Evolutionary conservation across 2,797 vertebrate genomes (phyloP), one percentile per base, ranked within the genome.

Genomic region (Peromyscus eremicus): DNA sequence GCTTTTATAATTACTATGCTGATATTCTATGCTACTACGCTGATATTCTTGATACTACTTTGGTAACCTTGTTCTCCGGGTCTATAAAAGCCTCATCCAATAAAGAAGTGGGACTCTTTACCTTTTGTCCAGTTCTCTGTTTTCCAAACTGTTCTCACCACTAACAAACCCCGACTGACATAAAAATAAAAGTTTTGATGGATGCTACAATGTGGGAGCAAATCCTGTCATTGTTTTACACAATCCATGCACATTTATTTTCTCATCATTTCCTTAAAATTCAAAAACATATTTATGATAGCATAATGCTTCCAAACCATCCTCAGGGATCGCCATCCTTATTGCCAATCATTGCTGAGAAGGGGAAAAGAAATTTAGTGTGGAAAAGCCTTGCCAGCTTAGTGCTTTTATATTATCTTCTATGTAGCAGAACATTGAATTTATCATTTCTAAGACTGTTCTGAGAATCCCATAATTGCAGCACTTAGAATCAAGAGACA

Each of bases 221-320:
- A 95, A 84, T 1, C 70, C 9, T 98, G 85, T 94, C 40, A 80
- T 98, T 98, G 87, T 81, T 49, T 97, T 97, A 97, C 34, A 97
- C 98, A 98, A 94, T 96, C 81, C 81, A 29, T 68, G 91, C 68
- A 95, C 0, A 0, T 97, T 98, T 98, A 97, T 88, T 97, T 97
- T 98, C 79, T 91, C 70, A 80, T 95, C 23, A 73, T 95, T 97
- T 97, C 85, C 97, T 96, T 96, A 92, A 97, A 96, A 84, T 95
- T 98, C 75, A 91, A 94, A 95, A 97, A 96, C 16, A 71, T 97
- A 95, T 96, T 98, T 98, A 91, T 84, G 52, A 96, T 96, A 94
- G 70, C 91, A 92, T 37, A 89, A 93, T 95, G 82, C 95, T 98
- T 98, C 95, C 97, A 97, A 98, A 98, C 88, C 97, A 73, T 98